Percentiles rank a stretch among this genome's conserved stretches.
Conservation (phyloP, 2,888 invertebrate genomes). For the Blastobasis adustella region DNA sequence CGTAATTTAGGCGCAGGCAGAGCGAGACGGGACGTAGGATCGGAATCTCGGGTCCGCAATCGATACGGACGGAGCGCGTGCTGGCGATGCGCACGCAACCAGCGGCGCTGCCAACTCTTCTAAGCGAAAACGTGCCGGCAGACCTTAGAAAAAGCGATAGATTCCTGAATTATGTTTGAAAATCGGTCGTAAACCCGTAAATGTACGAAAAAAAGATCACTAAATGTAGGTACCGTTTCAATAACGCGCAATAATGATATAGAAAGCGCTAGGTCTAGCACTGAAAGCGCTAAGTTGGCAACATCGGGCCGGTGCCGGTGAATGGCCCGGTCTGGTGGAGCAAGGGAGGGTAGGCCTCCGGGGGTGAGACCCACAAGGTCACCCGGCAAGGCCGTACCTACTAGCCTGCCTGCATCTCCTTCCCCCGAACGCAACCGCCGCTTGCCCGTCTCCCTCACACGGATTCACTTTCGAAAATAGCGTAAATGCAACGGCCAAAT, state of each 20-base stretch:
- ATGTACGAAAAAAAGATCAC: too few species aligned
- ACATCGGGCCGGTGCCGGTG: conserved; percentile 37
- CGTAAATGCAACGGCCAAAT: conserved; percentile 50
- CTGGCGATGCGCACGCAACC: conserved; percentile 57
- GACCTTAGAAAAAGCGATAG: too few species aligned
- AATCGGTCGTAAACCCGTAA: too few species aligned
- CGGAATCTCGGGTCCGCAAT: conserved; percentile 43
- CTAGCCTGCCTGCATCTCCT: conserved; percentile 48
- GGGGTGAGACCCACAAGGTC: conserved; percentile 58
- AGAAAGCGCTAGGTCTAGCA: too few species aligned
- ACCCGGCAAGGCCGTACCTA: conserved; percentile 55
- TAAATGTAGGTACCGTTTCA: too few species aligned
- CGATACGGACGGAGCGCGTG: conserved; percentile 54
- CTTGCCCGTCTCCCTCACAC: conserved; percentile 29
- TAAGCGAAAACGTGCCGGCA: too few species aligned
- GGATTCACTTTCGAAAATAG: conserved; percentile 49
- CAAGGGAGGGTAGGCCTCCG: conserved; percentile 37
- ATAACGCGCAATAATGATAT: too few species aligned
- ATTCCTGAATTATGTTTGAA: too few species aligned
- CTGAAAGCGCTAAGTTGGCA: too few species aligned
- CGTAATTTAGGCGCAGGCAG: conserved; percentile 24
- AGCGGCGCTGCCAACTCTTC: conserved; percentile 15
- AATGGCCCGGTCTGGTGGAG: conserved; percentile 56
- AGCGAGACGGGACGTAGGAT: conserved; percentile 36
- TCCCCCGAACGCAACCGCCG: conserved; percentile 20